phyloP scores from a whole-genome alignment of 2,113 vertebrate genomes.

The Benitochromis conjunctus region DNA sequence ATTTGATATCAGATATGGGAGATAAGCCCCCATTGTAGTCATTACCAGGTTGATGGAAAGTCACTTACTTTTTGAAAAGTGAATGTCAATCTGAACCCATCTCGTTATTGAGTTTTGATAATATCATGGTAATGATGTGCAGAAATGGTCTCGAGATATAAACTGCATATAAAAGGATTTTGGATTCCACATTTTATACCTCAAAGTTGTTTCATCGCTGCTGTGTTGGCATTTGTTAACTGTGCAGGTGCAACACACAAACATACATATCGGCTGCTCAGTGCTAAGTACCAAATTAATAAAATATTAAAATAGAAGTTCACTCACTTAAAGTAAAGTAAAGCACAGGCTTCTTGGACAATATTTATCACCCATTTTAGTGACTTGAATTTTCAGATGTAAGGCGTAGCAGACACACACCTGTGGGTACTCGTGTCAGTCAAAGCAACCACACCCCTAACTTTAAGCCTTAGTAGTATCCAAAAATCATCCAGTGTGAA shows the following conservation, averaged over 20 bases:
- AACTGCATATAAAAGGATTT: neutral
- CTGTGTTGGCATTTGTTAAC: neutral
- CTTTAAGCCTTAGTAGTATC: neutral
- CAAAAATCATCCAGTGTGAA: neutral
- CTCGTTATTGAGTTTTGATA: neutral
- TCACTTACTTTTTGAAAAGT: slow-evolving; percentile 48
- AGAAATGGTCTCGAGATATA: neutral
- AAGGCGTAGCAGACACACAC: neutral
- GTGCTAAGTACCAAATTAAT: neutral
- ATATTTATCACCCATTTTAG: fast-evolving
- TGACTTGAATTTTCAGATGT: too few species aligned
- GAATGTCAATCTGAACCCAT: neutral
- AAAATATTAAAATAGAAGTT: neutral
- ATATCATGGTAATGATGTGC: neutral
- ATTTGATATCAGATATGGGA: slow-evolving; percentile 49
- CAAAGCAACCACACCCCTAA: too few species aligned
- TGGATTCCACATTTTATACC: neutral
- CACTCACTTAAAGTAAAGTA: neutral
- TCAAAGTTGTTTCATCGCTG: neutral
- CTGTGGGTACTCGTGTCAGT: fast-evolving
- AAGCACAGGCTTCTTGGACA: neutral
- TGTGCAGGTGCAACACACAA: neutral
- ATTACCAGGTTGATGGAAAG: slow-evolving; percentile 57
- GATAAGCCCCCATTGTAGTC: slow-evolving; percentile 47
- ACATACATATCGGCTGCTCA: fast-evolving